These are phyloP conservation scores for Tinea semifulvella DNA, from an alignment of 2,888 invertebrate genomes.

Conservation along the genomic window DNA sequence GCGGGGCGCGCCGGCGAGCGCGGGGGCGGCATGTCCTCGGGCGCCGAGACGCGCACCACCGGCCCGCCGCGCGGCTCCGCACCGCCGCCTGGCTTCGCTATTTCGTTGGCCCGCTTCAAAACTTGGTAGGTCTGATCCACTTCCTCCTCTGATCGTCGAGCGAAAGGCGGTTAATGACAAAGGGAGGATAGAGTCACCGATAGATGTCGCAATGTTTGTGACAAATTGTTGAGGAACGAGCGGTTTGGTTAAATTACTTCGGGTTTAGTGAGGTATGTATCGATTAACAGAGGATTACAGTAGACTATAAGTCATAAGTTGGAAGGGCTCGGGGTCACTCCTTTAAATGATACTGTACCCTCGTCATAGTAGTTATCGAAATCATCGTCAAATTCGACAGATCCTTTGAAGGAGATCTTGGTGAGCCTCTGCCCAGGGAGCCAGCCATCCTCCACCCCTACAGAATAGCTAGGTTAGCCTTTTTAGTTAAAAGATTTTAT, in stretches of 20 bases:
- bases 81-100: conserved; percentile 70
- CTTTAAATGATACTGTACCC: conserved; percentile 56
- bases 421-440: conserved; percentile 63
- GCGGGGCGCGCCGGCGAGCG: conserved; percentile 58
- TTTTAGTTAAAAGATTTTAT: background rate
- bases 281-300: conserved; percentile 5
- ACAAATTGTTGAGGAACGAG: conserved; percentile 1
- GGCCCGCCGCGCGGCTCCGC: conserved; percentile 59
- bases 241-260: conserved; percentile 4
- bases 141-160: conserved; percentile 70
- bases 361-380: conserved; percentile 58
- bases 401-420: conserved; percentile 60
- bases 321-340: conserved; percentile 37
- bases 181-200: conserved; percentile 8
- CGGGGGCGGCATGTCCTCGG: conserved; percentile 41
- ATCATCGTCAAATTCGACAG: conserved; percentile 61
- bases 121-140: conserved; percentile 95
- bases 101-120: conserved; percentile 93
- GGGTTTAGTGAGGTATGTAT: background rate
- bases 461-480: conserved; percentile 30
- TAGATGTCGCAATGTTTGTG: background rate
- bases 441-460: conserved; percentile 61
- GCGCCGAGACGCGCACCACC: conserved; percentile 52
- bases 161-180: conserved; percentile 40
- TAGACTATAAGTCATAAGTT: too few relatives aligned